Base-by-base conservation (phyloP, 2,113 vertebrate species). In the Plestiodon gilberti region DNA sequence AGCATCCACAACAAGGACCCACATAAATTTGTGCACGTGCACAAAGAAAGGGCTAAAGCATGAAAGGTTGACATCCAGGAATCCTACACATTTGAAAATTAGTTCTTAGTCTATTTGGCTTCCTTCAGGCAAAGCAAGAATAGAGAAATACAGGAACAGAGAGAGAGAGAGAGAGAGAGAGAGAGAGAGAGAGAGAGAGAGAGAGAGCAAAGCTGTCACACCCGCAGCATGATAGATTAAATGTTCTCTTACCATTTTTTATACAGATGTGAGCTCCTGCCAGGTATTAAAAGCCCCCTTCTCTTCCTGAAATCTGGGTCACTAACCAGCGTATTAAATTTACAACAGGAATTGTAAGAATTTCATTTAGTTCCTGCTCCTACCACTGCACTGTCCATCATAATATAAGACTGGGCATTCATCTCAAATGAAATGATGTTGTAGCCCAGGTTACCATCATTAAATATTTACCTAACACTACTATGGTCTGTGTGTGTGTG, bases 261-360 rank as follows among this genome's bases (percentile, higher is more conserved):
- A 10, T 89, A 57, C 84, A 92, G 89, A 89, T 76, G 86, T 18
- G 76, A 94, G 89, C 90, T 95, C 86, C 91, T 93, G 90, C 88
- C 83, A 92, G 96, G 93, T 96, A 96, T 93, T 95, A 89, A 38
- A 92, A 93, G 81, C 91, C 89, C 88, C 91, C 61, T 82, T 92
- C 81, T 88, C 84, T 57, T 61, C 91, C 82, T 88, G 65, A 86
- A 95, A 96, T 95, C 89, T 94, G 94, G 95, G 95, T 95, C 96
- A 95, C 77, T 57, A 59, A 80, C 88, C 0, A 23, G 73, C 14
- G 3, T 91, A 81, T 61, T 87, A 77, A 86, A 52, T 57, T 91
- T 82, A 52, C 86, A 88, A 71, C 18, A 78, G 90, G 80, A 88
- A 80, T 3, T 78, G 79, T 64, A 81, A 90, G 73, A 6, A 84